Evolutionary conservation across 2,888 invertebrate genomes (phyloP), one percentile per base, ranked within the genome.

Genomic region (Yponomeuta plumbellus): DNA sequence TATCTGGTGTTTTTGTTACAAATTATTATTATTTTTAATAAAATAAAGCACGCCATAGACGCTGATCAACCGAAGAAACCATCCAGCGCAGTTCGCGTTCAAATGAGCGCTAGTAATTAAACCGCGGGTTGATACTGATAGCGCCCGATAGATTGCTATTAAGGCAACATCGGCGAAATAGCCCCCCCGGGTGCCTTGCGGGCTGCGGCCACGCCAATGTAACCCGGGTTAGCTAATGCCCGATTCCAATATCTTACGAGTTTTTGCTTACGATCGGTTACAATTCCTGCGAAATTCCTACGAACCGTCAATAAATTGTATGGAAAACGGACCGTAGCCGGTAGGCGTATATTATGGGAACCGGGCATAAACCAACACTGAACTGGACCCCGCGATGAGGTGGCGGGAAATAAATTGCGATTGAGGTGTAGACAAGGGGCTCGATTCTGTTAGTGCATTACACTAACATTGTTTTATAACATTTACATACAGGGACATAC

Each of bases 131-230:
- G 80, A 77, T 78, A 77, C 78, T 74, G 44, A 52, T 52, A 52
- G 44, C 44, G 17, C 44, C 17, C 84, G 81, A 87, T 87, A 81
- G 79, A 83, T 84, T 77, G 80, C 78, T 79, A 85, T 87, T 86
- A 84, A 76, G 75, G 75, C 76, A 71, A 77, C 78, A 79, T 73
- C 75, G 77, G 21, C 56, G 65, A 75, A 78, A 84, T 78, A 78
- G 70, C 73, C 71, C 85, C 80, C 85, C 69, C 72, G 85, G 81
- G 86, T 76, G 75, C 76, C 76, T 26, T 65, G 65, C 11, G n/a
- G 57, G 22, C 57, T 34, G 34, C 26, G 26, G 26, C 34, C 34
- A 10, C 34, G 56, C 23, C 65, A 65, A 65, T 65, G 57, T 21
- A 21, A 58, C 58, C 21, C 20, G 21, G 21, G 21, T 58, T 61